These are phyloP conservation scores for Bhutanitis thaidina DNA, from an alignment of 2,888 invertebrate genomes.

Conservation along the genomic window DNA sequence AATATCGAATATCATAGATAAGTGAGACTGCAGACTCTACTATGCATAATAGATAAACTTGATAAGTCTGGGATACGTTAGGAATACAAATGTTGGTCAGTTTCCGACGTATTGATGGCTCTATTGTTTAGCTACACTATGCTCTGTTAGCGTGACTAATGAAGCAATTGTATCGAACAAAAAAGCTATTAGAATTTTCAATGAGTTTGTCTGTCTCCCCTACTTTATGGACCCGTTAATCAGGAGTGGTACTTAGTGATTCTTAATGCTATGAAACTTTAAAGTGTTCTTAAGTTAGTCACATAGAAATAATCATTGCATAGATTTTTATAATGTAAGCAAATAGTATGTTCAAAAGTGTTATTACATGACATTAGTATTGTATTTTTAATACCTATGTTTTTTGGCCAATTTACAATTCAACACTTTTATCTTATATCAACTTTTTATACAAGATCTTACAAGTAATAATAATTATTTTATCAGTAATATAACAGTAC, in stretches of 20 bases:
- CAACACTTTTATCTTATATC: no score
- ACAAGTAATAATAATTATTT: no score
- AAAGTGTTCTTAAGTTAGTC: neutral
- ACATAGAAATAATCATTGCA: no score
- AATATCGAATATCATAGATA: constrained; percentile 6
- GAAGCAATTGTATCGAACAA: constrained; percentile 19
- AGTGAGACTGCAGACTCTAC: neutral
- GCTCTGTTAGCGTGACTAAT: constrained; percentile 18
- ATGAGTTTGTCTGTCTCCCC: constrained; percentile 16
- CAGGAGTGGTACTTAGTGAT: constrained; percentile 7
- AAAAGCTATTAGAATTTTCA: constrained; percentile 22
- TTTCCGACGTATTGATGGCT: constrained; percentile 15
- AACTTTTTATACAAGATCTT: no score
- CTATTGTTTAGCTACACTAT: constrained; percentile 18
- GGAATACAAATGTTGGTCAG: constrained; percentile 10
- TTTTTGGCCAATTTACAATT: no score
- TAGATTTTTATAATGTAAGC: no score
- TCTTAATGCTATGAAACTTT: neutral
- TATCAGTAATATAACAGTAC: no score
- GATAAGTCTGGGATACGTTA: neutral
- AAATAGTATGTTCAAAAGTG: no score
- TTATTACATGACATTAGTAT: no score
- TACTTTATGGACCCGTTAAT: constrained; percentile 16
- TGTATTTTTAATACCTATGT: no score
- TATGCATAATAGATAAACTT: constrained; percentile 6